Percentiles rank a stretch among this genome's conserved stretches.
phyloP scores from a whole-genome alignment of 1,140 invertebrate genomes.

The Leguminivora glycinivorella region DNA sequence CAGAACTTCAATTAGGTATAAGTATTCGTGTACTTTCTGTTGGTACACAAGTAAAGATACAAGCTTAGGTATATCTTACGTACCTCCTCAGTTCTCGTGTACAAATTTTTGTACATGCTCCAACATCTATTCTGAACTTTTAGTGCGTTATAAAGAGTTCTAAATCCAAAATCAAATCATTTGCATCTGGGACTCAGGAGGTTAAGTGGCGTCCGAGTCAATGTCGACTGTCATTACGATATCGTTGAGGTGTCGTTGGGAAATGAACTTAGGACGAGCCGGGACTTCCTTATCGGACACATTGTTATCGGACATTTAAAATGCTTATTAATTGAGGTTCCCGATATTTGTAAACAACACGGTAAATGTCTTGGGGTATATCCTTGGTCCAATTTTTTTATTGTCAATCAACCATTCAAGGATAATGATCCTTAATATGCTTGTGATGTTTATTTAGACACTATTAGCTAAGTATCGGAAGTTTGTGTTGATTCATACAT shows the following conservation, averaged over 20 bases:
- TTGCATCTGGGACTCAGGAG: too few species aligned
- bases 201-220: constrained; percentile 63
- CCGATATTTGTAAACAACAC: neutral
- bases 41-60: constrained; percentile 38
- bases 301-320: constrained; percentile 51
- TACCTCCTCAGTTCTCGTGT: too few species aligned
- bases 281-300: constrained; percentile 53
- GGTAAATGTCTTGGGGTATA: neutral
- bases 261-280: constrained; percentile 51
- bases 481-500: neutral
- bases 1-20: constrained; percentile 60
- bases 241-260: constrained; percentile 57
- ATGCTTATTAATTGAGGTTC: constrained; percentile 7
- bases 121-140: too few species aligned
- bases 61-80: too few species aligned
- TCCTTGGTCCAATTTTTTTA: neutral
- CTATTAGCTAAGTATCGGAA: neutral
- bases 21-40: constrained; percentile 35
- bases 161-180: too few species aligned
- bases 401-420: neutral
- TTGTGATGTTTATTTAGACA: neutral
- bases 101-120: too few species aligned
- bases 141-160: too few species aligned
- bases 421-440: neutral
- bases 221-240: constrained; percentile 70